These are phyloP conservation scores for Paragorgia papillata DNA, from an alignment of 92 coral and sea anemone species.

Conservation along the genomic window DNA sequence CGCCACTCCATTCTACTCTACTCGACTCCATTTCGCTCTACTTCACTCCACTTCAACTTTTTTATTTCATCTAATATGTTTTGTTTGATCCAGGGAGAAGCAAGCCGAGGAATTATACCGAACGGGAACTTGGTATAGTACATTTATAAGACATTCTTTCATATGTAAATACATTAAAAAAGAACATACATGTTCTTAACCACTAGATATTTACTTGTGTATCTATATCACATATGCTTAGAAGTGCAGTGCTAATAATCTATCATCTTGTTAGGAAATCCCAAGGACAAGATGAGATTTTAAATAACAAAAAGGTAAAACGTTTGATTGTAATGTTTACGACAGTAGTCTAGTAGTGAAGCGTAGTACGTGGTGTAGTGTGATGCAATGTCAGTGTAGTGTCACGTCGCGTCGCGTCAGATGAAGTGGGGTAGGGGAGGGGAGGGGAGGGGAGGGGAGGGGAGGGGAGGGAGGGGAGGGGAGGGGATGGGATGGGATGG, in stretches of 20 bases:
- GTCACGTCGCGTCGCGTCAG: no score
- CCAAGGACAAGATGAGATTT: slow-evolving; percentile 68
- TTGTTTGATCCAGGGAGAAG: slow-evolving; percentile 49
- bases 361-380: no score
- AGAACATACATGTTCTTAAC: neutral
- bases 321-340: neutral
- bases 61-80: neutral
- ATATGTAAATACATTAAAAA: neutral
- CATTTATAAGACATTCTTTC: neutral
- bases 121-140: slow-evolving; percentile 28
- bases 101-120: slow-evolving; percentile 52
- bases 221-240: no score
- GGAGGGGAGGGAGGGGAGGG: no score
- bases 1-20: neutral
- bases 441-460: no score
- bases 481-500: no score
- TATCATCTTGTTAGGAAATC: slow-evolving; percentile 46
- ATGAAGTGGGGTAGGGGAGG: no score
- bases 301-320: slow-evolving; percentile 86
- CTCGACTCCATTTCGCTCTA: neutral
- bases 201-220: no score
- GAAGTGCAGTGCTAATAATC: no score
- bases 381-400: no score
- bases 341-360: neutral
- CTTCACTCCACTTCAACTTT: neutral